Evolutionary conservation across 2,797 vertebrate species (phyloP), one percentile per base, ranked within the genome.

Genomic region (Lepilemur ruficaudatus): DNA sequence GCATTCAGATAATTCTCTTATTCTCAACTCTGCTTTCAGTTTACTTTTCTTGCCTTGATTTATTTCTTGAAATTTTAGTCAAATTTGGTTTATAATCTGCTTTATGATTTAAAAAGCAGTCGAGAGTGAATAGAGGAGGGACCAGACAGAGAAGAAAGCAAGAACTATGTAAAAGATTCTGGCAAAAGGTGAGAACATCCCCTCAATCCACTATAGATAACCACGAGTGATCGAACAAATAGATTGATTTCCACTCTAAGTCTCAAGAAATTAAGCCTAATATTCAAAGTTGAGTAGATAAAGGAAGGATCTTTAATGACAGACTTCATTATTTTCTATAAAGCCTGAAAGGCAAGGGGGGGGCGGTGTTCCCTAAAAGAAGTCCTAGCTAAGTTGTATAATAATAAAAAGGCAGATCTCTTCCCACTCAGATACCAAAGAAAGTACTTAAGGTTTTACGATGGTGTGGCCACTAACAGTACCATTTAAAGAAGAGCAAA

Each of bases 401-500:
- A 32, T 30, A 43, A 41, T 61, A 80, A 23, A 86, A 78, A 43
- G 69, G 7, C 17, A 35, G n/a, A 75, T 65, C 11, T 89, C 52
- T 87, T 85, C 69, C 67, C 43, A 73, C 28, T 18, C 20, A 52
- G 41, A 50, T 69, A 65, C 72, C 67, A 65, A 95, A 52, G 73
- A 75, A 89, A 43, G 30, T 59, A 48, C 35, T 41, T n/a, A 55
- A 38, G 52, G 46, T 72, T 91, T 93, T 78, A 41, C 23, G 30
- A 15, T 14, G 41, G 23, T 13, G 10, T 67, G 35, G 50, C 48
- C 85, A 89, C 79, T 91, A 32, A 89, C 75, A 93, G 52, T 13
- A 43, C 35, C 8, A 35, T 63, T 94, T 93, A 52, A 75, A 93
- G 79, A 96, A 13, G 48, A 91, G 52, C 43, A 86, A 78, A 78